Evolutionary conservation across 2,888 invertebrate genomes (phyloP).

Genomic region (Stenichneumon culpator): DNA sequence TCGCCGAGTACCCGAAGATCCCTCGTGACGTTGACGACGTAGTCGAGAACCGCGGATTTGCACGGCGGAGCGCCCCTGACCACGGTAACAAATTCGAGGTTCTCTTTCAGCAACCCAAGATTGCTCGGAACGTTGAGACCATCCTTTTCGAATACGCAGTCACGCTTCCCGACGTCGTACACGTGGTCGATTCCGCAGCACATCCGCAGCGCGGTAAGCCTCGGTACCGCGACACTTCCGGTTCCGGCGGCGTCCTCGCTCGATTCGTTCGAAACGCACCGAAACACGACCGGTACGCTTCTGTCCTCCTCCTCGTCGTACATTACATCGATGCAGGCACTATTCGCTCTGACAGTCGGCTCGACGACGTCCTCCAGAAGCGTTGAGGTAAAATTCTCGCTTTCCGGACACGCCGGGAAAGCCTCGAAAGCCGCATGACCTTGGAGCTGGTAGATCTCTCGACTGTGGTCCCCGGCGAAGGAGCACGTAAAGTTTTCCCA

Average conservation of each 20-base stretch:
- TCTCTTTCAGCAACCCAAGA: slow-evolving; percentile 15
- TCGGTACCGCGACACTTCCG: slow-evolving; percentile 55
- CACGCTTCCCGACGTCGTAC: slow-evolving; percentile 65
- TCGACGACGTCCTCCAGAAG: slow-evolving; percentile 47
- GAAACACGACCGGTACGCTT: slow-evolving; percentile 67
- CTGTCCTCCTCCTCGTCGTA: slow-evolving; percentile 30
- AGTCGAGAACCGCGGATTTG: slow-evolving; percentile 72
- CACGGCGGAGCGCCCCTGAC: slow-evolving; percentile 69
- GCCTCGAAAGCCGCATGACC: not conserved
- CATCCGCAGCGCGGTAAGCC: slow-evolving; percentile 65
- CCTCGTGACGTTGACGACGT: slow-evolving; percentile 67
- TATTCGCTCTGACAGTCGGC: slow-evolving; percentile 46
- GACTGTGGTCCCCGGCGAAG: slow-evolving; percentile 15
- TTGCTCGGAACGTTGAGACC: not conserved
- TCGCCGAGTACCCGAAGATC: slow-evolving; percentile 47
- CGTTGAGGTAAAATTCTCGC: slow-evolving; percentile 29
- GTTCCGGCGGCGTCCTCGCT: not conserved
- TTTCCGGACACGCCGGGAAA: slow-evolving; percentile 40
- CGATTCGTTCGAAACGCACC: slow-evolving; percentile 65
- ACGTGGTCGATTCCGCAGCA: slow-evolving; percentile 71
- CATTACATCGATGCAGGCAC: slow-evolving; percentile 74
- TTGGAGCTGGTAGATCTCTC: slow-evolving; percentile 14
- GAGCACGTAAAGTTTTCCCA: slow-evolving; percentile 57
- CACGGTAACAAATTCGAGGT: slow-evolving; percentile 54
- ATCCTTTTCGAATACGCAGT: slow-evolving; percentile 59